Evolutionary conservation across 2,888 invertebrate species (phyloP), one percentile per base, ranked within the genome.

Genomic region (Xestia ashworthii): DNA sequence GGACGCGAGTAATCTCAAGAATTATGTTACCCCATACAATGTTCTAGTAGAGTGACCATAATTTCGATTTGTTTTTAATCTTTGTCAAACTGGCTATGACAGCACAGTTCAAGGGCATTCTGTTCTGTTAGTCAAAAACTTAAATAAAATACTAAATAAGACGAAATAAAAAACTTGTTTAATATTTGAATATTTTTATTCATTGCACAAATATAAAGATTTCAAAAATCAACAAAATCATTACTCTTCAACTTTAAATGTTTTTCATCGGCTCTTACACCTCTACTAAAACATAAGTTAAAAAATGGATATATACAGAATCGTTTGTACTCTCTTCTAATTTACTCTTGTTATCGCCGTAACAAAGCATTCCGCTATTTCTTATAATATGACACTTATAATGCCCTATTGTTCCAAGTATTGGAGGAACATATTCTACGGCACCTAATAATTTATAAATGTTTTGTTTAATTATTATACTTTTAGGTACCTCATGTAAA

Each of bases 361-460:
- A 80, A 72, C 80, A 76, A 76, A 80, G 73, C 80, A 76, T 76
- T 72, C 70, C 73, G 73, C 69, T 72, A 76, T 80, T 80, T 80
- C 80, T 72, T 80, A 76, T 80, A 80, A 80, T 72, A 80, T 80
- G 79, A 75, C 79, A 79, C 71, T 75, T 79, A 74, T 79, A 78
- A 74, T 78, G 75, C 74, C 78, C 78, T 78, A 78, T 78, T 78
- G 78, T 72, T 79, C 76, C 79, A 76, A 76, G 76, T 71, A 79
- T 79, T 72, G 72, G 79, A 76, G 76, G 76, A 80, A 80, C 71
- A 79, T 79, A 79, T 76, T 79, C 79, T 72, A 79, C 72, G 69
- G 80, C 80, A 80, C 76, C 80, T 76, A 80, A 76, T 76, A 80
- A 80, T 80, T 76, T 80, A 80, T 80, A 80, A 80, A 80, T 77